A percentile compares a stretch with the other conserved stretches of the same genome.
These are phyloP conservation scores for Platysternon megacephalum DNA, from an alignment of 2,113 vertebrate genomes.

Conservation along the genomic window DNA sequence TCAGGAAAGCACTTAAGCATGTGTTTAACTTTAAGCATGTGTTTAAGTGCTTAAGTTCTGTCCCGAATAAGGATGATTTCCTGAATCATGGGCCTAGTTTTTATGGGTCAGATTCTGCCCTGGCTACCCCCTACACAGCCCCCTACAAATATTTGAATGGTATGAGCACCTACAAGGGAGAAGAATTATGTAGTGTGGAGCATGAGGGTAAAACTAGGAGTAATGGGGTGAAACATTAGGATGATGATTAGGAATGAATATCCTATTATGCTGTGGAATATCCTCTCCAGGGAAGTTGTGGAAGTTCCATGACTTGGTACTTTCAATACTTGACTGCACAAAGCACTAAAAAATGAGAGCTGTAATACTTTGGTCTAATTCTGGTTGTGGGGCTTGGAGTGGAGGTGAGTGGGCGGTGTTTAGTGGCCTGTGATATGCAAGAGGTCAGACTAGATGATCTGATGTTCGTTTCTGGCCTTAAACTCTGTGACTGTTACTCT, in stretches of 20 bases:
- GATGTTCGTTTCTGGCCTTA: not conserved
- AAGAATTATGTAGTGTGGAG: not conserved
- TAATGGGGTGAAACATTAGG: not conserved
- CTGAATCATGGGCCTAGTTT: conserved; percentile 5
- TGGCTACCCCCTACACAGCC: not conserved
- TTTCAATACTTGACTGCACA: not conserved
- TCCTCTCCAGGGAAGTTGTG: not conserved
- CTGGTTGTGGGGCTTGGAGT: not conserved
- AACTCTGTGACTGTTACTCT: not conserved
- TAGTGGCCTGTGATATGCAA: not conserved
- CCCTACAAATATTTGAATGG: not conserved
- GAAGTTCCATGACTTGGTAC: not conserved
- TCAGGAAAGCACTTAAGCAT: not conserved
- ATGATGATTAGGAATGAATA: not conserved
- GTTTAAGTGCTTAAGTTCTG: not conserved
- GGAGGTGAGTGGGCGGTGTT: not conserved
- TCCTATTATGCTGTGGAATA: not conserved
- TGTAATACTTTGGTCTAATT: not conserved
- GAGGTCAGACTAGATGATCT: not conserved
- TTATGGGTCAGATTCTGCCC: fast-evolving
- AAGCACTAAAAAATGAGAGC: not conserved
- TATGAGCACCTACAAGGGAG: not conserved
- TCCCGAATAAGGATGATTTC: not conserved
- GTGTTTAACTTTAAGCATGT: not conserved
- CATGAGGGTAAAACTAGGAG: not conserved